Conservation (phyloP, 2,113 vertebrate genomes). For the Phrynosoma blainvillii region DNA sequence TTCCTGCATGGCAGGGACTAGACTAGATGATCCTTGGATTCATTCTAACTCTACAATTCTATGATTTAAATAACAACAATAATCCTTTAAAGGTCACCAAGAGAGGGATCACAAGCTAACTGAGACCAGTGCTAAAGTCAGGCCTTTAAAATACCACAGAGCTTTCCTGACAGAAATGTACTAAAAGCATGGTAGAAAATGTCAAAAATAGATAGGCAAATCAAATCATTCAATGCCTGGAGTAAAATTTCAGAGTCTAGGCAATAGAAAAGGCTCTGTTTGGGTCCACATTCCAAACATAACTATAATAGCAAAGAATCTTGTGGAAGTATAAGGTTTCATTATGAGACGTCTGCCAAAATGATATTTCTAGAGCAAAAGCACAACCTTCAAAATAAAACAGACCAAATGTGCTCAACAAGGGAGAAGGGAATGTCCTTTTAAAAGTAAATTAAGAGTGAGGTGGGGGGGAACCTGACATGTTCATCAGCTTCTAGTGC, state of each 20-base stretch:
- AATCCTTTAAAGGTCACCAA: no score
- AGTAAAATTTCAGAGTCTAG: neutral
- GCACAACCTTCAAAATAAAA: neutral
- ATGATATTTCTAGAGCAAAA: neutral
- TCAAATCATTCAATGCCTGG: neutral
- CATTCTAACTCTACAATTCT: no score
- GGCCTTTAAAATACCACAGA: neutral
- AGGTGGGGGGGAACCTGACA: neutral
- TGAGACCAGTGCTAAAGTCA: neutral
- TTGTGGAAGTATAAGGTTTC: neutral
- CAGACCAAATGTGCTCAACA: no score
- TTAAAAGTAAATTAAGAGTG: neutral
- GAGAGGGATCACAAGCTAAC: no score
- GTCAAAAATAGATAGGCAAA: neutral
- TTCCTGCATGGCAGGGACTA: no score
- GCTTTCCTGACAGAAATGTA: neutral
- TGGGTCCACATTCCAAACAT: neutral
- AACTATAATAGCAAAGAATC: neutral
- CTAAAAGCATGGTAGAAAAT: neutral
- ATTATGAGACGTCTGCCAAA: neutral
- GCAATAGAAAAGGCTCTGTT: neutral
- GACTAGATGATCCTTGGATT: no score
- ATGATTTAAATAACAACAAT: no score
- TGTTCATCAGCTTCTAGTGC: neutral
- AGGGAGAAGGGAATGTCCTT: neutral